Evolutionary conservation across 1,140 invertebrate genomes (phyloP).

Genomic region (Potamilus streckersoni): DNA sequence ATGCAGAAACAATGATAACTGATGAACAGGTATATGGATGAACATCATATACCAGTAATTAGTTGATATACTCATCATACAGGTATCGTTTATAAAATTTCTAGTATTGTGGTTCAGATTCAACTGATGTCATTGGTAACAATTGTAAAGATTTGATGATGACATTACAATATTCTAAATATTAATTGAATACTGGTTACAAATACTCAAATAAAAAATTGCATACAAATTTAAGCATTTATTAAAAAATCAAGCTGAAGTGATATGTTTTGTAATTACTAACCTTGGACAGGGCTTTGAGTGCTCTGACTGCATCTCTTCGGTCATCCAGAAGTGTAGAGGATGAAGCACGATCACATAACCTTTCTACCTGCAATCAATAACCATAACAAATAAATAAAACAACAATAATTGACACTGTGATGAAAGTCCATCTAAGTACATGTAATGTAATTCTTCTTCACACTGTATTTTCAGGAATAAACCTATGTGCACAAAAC

Average conservation of each 20-base stretch:
- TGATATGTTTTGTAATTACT: neutral
- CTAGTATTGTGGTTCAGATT: too few species aligned
- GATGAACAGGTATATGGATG: neutral
- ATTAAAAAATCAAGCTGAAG: neutral
- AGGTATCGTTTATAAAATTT: neutral
- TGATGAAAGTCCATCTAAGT: too few species aligned
- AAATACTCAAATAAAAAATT: neutral
- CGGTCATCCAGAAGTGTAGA: slow-evolving; percentile 95
- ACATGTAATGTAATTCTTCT: too few species aligned
- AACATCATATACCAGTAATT: too few species aligned
- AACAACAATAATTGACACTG: too few species aligned
- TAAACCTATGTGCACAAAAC: too few species aligned
- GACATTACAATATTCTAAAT: neutral
- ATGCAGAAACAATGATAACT: neutral
- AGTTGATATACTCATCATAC: too few species aligned
- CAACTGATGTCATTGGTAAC: too few species aligned
- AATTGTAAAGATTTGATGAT: neutral
- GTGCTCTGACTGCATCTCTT: slow-evolving; percentile 93
- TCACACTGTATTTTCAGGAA: too few species aligned
- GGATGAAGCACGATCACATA: slow-evolving; percentile 91
- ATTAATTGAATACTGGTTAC: neutral
- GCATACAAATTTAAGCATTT: neutral
- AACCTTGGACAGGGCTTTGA: slow-evolving; percentile 90
- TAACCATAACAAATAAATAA: neutral
- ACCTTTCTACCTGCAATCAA: slow-evolving; percentile 83